Conservation (phyloP, 2,113 vertebrate species). For the Xerus inauris region DNA sequence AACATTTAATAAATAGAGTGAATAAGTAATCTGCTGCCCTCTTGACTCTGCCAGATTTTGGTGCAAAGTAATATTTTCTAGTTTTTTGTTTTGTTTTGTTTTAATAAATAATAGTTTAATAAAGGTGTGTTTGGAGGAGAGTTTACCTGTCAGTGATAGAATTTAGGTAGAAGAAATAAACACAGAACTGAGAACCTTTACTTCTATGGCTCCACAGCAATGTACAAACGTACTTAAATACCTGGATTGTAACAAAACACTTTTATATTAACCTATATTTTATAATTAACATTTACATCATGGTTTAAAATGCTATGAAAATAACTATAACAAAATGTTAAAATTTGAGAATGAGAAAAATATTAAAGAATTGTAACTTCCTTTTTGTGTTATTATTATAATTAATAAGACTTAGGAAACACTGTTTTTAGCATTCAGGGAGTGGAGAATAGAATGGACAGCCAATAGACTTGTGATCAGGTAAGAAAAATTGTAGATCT, state of each 20-base stretch:
- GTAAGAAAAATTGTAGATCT: not conserved
- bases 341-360: conserved; percentile 25
- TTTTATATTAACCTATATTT: conserved; percentile 15
- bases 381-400: not conserved
- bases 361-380: not conserved
- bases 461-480: not conserved
- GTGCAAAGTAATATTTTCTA: not conserved
- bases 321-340: conserved; percentile 1
- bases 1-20: not conserved
- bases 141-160: not conserved
- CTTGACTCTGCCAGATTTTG: conserved; percentile 9
- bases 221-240: not conserved
- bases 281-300: not conserved
- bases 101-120: too few relatives aligned
- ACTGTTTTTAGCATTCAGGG: conserved; percentile 18
- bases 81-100: not conserved
- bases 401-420: not conserved
- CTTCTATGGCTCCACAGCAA: not conserved
- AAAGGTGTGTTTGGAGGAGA: not conserved
- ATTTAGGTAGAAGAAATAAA: not conserved
- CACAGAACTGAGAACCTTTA: not conserved
- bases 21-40: not conserved
- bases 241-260: not conserved
- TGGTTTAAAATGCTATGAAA: conserved; percentile 44
- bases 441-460: not conserved